These are phyloP conservation scores for Zapus hudsonius DNA, from an alignment of 2,113 vertebrate genomes.

Conservation along the genomic window DNA sequence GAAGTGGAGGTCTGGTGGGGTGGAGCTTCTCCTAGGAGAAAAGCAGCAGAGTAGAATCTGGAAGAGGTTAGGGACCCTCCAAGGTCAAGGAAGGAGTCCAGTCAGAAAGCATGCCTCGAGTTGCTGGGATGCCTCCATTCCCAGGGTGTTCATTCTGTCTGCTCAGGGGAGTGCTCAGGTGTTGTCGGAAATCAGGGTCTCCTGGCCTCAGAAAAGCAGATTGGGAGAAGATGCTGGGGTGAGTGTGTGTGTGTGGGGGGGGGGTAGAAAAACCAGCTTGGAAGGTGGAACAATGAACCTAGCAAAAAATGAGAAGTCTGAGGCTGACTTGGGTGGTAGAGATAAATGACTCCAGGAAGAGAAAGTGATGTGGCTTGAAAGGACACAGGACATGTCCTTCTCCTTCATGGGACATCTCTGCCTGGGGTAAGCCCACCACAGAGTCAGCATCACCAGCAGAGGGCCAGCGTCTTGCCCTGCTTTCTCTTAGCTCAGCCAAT, in stretches of 20 bases:
- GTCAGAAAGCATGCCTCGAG: background rate
- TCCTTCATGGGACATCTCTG: background rate
- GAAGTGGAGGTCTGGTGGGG: background rate
- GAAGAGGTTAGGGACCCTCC: background rate
- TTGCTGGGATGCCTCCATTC: background rate
- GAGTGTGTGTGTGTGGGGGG: no score
- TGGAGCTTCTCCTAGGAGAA: background rate
- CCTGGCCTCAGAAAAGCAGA: background rate
- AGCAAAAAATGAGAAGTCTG: background rate
- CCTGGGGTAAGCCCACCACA: background rate
- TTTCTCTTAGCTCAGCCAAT: background rate
- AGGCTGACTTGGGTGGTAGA: accelerated
- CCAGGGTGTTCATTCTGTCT: accelerated
- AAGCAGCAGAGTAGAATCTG: background rate
- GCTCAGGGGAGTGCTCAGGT: background rate
- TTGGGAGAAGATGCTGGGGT: background rate
- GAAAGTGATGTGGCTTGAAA: accelerated
- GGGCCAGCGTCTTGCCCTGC: no score
- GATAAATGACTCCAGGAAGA: accelerated
- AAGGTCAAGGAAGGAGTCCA: background rate
- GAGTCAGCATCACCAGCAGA: background rate
- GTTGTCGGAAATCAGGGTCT: background rate
- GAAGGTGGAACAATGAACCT: background rate
- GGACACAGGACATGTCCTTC: background rate
- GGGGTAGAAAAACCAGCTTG: background rate